Percentiles rank a stretch among this genome's conserved stretches.
Conservation (phyloP, 2,797 vertebrate species). For the Syngnathus rostellatus region DNA sequence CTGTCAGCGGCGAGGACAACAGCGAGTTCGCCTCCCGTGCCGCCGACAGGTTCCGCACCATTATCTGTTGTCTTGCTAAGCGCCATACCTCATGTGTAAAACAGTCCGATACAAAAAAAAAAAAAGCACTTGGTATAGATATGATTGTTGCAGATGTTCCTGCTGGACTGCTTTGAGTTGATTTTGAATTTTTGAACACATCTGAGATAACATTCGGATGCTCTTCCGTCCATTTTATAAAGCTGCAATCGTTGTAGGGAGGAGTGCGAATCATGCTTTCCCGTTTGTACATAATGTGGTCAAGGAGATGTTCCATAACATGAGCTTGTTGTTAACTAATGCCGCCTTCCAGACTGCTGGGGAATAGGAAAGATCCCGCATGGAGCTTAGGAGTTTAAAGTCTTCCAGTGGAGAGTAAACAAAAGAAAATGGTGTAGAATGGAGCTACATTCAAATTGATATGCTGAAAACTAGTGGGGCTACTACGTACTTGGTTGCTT, state of each 20-base stretch:
- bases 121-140: constrained; percentile 7
- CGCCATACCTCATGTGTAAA: constrained; percentile 39
- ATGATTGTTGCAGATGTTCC: constrained; percentile 14
- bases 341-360: neutral
- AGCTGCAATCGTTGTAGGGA: neutral
- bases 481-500: too few species aligned
- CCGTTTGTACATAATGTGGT: neutral
- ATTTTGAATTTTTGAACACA: neutral
- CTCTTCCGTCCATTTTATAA: neutral
- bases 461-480: neutral
- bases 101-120: neutral
- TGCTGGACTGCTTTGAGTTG: neutral
- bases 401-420: neutral
- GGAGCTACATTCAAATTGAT: neutral
- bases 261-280: neutral
- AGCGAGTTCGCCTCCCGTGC: constrained; percentile 29
- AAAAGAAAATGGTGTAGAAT: neutral
- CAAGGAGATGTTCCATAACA: constrained; percentile 4
- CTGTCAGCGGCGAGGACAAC: constrained; percentile 47
- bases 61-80: constrained; percentile 53
- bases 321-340: neutral
- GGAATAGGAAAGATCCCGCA: constrained; percentile 1
- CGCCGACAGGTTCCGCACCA: constrained; percentile 51
- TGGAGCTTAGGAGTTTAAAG: neutral
- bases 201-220: constrained; percentile 6